Evolutionary conservation across 2,113 vertebrate genomes (phyloP).

Genomic region (Pluvialis apricaria): DNA sequence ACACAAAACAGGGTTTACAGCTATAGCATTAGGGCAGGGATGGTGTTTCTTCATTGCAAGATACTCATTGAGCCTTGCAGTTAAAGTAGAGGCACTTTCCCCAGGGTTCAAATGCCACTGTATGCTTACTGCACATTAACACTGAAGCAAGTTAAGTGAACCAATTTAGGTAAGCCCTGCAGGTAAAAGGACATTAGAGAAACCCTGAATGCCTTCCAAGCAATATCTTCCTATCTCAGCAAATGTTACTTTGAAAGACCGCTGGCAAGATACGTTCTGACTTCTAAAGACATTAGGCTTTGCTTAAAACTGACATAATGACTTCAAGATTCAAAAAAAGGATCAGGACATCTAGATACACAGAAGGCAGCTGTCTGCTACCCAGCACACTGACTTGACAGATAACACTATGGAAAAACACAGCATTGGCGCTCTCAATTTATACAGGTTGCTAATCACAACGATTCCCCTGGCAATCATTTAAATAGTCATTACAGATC

Average conservation of each 20-base stretch:
- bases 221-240: not conserved
- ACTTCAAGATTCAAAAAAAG: not conserved
- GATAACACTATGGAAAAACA: not conserved
- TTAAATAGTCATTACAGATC: not conserved
- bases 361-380: not conserved
- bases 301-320: not conserved
- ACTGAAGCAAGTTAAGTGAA: slow-evolving; percentile 61
- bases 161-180: slow-evolving; percentile 33
- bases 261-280: not conserved
- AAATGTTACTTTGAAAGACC: not conserved
- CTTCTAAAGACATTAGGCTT: not conserved
- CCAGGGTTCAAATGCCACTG: slow-evolving; percentile 10
- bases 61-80: slow-evolving; percentile 9
- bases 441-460: not conserved
- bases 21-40: slow-evolving; percentile 23
- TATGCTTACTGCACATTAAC: slow-evolving; percentile 1
- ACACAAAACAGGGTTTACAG: slow-evolving; percentile 45
- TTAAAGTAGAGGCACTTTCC: slow-evolving; percentile 57
- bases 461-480: not conserved
- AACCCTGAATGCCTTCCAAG: not conserved
- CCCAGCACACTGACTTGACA: not conserved
- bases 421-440: not conserved
- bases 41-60: slow-evolving; percentile 59
- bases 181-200: not conserved
- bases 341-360: not conserved